phyloP scores from a whole-genome alignment of 1,140 invertebrate genomes.

The Lerema accius region DNA sequence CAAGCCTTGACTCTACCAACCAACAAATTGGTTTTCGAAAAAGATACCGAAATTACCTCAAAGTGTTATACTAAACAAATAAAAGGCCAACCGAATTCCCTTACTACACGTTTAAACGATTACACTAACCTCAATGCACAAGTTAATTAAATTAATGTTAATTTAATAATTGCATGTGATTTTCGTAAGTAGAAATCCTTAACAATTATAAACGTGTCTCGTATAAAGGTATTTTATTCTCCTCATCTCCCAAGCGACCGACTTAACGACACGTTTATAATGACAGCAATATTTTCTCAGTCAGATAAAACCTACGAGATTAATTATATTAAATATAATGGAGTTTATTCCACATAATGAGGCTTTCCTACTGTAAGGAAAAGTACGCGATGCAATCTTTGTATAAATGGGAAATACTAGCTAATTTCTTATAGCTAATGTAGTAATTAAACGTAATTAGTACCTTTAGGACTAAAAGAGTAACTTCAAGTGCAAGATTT shows the following conservation, averaged over 20 bases:
- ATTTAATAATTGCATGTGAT: neutral
- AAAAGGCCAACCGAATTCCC: no score
- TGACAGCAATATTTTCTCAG: conserved; percentile 21
- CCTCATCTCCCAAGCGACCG: conserved; percentile 6
- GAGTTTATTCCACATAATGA: conserved; percentile 11
- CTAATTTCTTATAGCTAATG: no score
- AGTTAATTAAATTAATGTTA: neutral
- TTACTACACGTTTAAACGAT: no score
- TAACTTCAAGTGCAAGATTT: no score
- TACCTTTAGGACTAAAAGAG: no score
- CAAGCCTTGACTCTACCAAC: no score
- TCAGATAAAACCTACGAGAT: conserved; percentile 20
- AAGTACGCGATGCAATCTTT: neutral
- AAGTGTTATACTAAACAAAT: no score
- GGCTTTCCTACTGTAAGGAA: conserved; percentile 7
- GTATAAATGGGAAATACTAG: neutral
- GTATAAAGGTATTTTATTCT: conserved; percentile 7
- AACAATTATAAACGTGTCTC: neutral
- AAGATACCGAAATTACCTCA: no score
- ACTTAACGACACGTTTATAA: conserved; percentile 12
- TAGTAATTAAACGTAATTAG: no score
- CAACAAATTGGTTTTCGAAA: no score
- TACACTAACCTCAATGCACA: no score
- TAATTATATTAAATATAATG: conserved; percentile 25
- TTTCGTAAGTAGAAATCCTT: neutral